Conservation (phyloP, 1,140 invertebrate species). For the Saccostrea cuccullata region DNA sequence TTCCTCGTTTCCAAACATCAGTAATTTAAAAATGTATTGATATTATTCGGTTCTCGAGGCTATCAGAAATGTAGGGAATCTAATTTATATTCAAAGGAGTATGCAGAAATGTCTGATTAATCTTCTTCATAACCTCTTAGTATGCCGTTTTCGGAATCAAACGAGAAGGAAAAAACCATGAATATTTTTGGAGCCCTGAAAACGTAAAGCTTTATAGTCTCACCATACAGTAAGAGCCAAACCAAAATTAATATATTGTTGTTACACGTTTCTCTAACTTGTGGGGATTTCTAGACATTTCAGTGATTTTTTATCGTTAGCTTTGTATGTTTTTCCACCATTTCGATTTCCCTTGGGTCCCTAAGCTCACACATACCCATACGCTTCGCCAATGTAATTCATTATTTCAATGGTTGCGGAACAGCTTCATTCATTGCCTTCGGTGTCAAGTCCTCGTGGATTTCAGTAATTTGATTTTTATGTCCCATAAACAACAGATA, state of each 20-base stretch:
- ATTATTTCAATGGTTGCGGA: neutral
- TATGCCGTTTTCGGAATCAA: conserved; percentile 17
- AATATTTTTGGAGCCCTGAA: neutral
- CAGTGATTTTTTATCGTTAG: conserved; percentile 17
- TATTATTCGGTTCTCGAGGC: conserved; percentile 12
- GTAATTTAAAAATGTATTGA: conserved; percentile 15
- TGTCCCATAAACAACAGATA: conserved; percentile 3
- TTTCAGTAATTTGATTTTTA: conserved; percentile 9
- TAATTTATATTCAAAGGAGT: conserved; percentile 35
- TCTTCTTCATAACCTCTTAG: conserved; percentile 10
- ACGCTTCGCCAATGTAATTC: conserved; percentile 16
- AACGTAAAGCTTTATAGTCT: neutral
- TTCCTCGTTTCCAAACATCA: conserved; percentile 1
- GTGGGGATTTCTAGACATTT: neutral
- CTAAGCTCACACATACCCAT: neutral
- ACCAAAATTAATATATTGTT: conserved; percentile 6
- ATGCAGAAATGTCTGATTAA: conserved; percentile 35
- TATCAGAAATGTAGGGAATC: conserved; percentile 9
- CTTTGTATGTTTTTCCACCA: conserved; percentile 25
- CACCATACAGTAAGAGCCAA: neutral
- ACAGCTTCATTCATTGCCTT: conserved; percentile 11
- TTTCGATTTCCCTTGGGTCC: conserved; percentile 16
- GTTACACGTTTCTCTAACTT: conserved; percentile 12
- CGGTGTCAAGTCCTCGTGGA: neutral
- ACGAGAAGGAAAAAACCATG: conserved; percentile 4